Evolutionary conservation across 2,113 vertebrate species (phyloP), one percentile per base, ranked within the genome.

Genomic region (Saiga tatarica): DNA sequence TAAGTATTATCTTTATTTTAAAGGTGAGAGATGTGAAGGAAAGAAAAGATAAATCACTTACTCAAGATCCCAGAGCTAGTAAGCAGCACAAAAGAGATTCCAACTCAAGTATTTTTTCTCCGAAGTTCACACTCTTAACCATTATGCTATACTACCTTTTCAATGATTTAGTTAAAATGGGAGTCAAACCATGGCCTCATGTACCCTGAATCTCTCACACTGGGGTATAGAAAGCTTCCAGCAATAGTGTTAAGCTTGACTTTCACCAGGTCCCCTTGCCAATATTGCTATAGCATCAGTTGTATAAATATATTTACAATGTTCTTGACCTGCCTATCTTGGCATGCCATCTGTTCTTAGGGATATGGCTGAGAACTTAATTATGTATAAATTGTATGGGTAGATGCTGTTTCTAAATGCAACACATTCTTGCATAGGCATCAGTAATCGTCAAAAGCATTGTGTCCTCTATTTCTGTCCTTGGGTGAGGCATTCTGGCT

Each of bases 381-480:
- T 87, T 78, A 42, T 93, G 67, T 92, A 33, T 55, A 78, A 45
- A 55, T 74, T 96, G 3, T 71, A 60, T 21, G 67, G 28, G 79
- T 91, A 78, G 93, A 87, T 33, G 45, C 95, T 92, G 62, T 85
- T 91, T 98, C 96, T 89, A 96, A 94, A 74, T 87, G 86, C 78
- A 92, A 71, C 47, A 25, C 64, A 42, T 78, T 87, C 81, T 94
- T 52, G 12, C 67, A 83, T 21, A 23, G 88, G 64, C 50, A 84
- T 42, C 84, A 53, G 85, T 78, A 82, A 12, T 85, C 1, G 0
- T 88, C 82, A 95, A 50, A 85, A 91, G 42, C 82, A 83, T 36
- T 59, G 78, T 91, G 89, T 71, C 91, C 89, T 94, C 86, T 97
- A 52, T 97, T 96, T 95, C 89, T 86, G 82, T 95, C 91, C 93